Conservation (phyloP, 1,140 invertebrate genomes). For the Subanguina moxae region DNA sequence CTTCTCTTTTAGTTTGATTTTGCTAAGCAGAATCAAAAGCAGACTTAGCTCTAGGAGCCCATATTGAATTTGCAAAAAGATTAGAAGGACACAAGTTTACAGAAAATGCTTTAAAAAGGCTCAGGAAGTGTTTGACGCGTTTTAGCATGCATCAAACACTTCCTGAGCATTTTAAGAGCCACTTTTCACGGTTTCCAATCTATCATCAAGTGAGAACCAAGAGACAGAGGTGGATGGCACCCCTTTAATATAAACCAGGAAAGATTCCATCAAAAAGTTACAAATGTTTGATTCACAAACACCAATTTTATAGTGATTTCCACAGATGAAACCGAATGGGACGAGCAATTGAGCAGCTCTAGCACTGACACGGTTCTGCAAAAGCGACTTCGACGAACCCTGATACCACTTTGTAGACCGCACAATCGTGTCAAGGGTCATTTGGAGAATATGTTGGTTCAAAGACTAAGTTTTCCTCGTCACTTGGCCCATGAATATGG, state of each 20-base stretch:
- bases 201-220: too few relatives aligned
- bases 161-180: too few relatives aligned
- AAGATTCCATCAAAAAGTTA: background rate
- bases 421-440: slow-evolving; percentile 34
- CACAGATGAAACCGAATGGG: slow-evolving; percentile 11
- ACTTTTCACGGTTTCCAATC: too few relatives aligned
- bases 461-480: slow-evolving; percentile 37
- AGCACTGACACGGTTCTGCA: background rate
- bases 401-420: slow-evolving; percentile 27
- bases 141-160: too few relatives aligned
- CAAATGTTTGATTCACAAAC: background rate
- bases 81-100: too few relatives aligned
- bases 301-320: slow-evolving; percentile 34
- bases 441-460: slow-evolving; percentile 31
- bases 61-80: too few relatives aligned
- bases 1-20: too few relatives aligned
- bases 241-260: slow-evolving; percentile 1
- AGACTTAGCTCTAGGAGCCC: too few relatives aligned
- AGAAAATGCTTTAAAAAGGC: too few relatives aligned
- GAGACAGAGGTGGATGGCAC: too few relatives aligned
- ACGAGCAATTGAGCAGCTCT: background rate
- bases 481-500: slow-evolving; percentile 40
- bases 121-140: too few relatives aligned
- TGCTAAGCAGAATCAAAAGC: too few relatives aligned
- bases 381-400: slow-evolving; percentile 8